A percentile compares a stretch with the other conserved stretches of the same genome.
phyloP scores from a whole-genome alignment of 2,888 invertebrate species.

The Caenorhabditis panamensis region DNA sequence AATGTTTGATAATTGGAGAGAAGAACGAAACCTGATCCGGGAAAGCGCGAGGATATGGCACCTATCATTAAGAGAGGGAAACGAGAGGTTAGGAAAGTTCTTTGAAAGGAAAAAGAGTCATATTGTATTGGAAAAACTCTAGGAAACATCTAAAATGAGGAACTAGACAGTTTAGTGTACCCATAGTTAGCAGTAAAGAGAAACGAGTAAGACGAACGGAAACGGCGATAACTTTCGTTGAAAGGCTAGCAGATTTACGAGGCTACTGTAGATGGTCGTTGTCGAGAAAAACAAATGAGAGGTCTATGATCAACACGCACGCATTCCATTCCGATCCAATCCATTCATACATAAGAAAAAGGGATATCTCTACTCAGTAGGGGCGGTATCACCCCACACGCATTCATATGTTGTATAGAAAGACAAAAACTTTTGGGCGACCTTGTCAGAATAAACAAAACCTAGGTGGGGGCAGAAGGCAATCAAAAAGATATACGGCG shows the following conservation, averaged over 20 bases:
- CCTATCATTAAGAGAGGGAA: no score
- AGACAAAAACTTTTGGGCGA: conserved; percentile 37
- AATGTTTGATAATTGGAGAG: conserved; percentile 55
- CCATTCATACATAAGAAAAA: conserved; percentile 20
- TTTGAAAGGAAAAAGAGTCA: no score
- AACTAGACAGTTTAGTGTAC: no score
- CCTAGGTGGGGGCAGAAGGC: not conserved
- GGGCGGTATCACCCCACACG: conserved; percentile 21
- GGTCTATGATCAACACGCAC: conserved; percentile 35
- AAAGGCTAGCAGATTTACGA: not conserved
- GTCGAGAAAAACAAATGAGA: conserved; percentile 22
- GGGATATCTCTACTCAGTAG: not conserved
- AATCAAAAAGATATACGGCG: conserved; percentile 52
- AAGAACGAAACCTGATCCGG: conserved; percentile 43
- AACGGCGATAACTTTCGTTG: no score
- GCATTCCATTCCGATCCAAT: conserved; percentile 8
- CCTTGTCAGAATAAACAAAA: conserved; percentile 53
- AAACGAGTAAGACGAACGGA: not conserved
- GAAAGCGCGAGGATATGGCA: conserved; percentile 3
- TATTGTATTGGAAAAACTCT: no score
- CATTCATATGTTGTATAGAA: conserved; percentile 12
- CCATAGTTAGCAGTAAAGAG: conserved; percentile 29
- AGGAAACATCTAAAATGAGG: no score
- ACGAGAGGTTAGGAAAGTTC: no score
- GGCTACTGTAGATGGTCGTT: not conserved